Conservation (phyloP, 2,888 invertebrate genomes). For the Chirona hameri region DNA sequence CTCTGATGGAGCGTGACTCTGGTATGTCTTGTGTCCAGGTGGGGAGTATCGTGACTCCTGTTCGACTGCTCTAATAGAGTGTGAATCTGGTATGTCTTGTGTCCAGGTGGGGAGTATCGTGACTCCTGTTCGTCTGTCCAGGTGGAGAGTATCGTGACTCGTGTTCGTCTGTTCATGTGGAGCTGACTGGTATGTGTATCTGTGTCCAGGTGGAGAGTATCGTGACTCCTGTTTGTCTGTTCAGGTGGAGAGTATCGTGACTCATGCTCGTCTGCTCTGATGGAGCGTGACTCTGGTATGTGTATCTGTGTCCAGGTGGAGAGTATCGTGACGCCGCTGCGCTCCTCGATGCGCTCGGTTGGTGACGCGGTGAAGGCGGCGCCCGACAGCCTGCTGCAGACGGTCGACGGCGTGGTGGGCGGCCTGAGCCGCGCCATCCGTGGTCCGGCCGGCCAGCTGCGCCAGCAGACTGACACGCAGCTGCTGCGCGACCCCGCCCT, state of each 20-base stretch:
- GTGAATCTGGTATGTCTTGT: neutral
- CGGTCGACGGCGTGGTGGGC: constrained; percentile 78
- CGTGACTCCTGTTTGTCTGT: neutral
- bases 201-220: neutral
- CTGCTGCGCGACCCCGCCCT: neutral
- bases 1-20: no score
- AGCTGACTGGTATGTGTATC: neutral
- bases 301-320: neutral
- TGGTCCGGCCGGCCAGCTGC: constrained; percentile 44
- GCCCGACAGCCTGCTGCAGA: constrained; percentile 81
- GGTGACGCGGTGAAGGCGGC: constrained; percentile 74
- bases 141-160: no score
- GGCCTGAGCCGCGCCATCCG: constrained; percentile 67
- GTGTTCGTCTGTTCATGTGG: no score
- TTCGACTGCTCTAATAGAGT: no score
- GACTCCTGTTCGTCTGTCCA: neutral
- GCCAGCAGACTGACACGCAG: constrained; percentile 47
- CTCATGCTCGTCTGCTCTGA: no score
- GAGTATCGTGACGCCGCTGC: constrained; percentile 49
- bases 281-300: no score
- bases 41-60: constrained; percentile 70
- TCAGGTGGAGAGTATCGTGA: constrained; percentile 68
- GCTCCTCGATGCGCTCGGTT: constrained; percentile 71
- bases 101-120: neutral
- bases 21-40: constrained; percentile 50